Evolutionary conservation across 2,113 vertebrate species (phyloP), one percentile per base, ranked within the genome.

Genomic region (Pelobates fuscus): DNA sequence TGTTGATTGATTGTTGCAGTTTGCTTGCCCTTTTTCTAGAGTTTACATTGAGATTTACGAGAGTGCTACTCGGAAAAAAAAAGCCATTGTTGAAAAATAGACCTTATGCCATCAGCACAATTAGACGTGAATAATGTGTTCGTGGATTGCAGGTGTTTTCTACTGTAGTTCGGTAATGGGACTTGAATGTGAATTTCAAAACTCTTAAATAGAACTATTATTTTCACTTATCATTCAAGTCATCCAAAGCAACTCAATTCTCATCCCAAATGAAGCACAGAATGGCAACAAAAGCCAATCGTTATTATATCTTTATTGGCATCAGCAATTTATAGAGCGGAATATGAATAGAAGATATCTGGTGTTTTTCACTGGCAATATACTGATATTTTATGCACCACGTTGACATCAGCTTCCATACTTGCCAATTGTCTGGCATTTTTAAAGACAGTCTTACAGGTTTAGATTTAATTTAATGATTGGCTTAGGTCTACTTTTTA

Each of bases 161-260:
- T 37, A 37, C 32, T 37, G 44, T 49, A 49, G 17, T 18, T 17
- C 15, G 12, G 12, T 17, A 49, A 49, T 49, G 2, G 17, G 44
- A 49, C 44, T 49, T 49, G 17, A 49, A 49, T 49, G 44, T 49
- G 5, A 49, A 49, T 49, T 17, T 17, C 44, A 17, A 18, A 5
- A 17, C 15, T 4, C 44, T 49, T 49, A 49, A 49, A 17, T 17
- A 49, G 44, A 49, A 49, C 44, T 1, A 49, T 49, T 49, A 49
- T 49, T 49, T 49, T 49, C 44, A 49, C 44, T 49, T 49, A 49
- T 49, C 2, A 14, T 49, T 2, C 44, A 49, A 49, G 44, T 49
- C 44, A 49, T 49, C 44, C 44, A 49, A 18, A 49, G 44, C 44
- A 49, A 49, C 44, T 49, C 44, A 49, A 49, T 49, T 49, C 44